These are phyloP conservation scores for Aldabrachelys gigantea DNA, from an alignment of 2,113 vertebrate species.

Conservation along the genomic window DNA sequence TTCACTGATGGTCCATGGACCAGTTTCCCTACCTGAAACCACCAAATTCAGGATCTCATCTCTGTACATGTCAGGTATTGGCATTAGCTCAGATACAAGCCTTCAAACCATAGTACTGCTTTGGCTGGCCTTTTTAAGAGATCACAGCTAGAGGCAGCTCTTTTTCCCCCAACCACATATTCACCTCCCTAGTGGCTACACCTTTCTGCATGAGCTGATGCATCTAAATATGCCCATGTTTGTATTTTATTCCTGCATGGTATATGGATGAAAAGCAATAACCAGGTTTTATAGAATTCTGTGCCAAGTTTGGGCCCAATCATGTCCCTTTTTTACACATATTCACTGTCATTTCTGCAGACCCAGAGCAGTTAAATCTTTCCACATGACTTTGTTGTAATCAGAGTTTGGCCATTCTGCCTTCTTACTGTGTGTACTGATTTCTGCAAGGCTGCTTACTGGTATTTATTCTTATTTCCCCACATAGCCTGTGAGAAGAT, in stretches of 20 bases:
- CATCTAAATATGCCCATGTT: neutral
- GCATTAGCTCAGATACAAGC: neutral
- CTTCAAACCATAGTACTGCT: fast-evolving
- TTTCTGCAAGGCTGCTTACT: neutral
- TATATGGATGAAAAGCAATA: neutral
- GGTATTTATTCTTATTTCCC: neutral
- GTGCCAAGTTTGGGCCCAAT: neutral
- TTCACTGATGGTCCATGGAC: neutral
- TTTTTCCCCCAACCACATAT: neutral
- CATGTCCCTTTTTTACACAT: neutral
- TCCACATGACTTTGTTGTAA: neutral
- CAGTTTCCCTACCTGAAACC: neutral
- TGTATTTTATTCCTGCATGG: neutral
- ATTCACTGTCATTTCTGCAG: neutral
- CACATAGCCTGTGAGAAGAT: neutral
- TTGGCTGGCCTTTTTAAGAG: neutral
- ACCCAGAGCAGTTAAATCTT: neutral
- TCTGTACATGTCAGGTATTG: neutral
- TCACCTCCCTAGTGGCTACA: neutral
- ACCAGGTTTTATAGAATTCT: neutral
- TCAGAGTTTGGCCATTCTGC: neutral
- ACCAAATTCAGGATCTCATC: neutral
- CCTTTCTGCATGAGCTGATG: neutral
- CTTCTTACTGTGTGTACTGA: neutral
- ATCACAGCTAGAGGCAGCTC: fast-evolving